A percentile compares a stretch with the other conserved stretches of the same genome.
These are phyloP conservation scores for Smittia aterrima DNA, from an alignment of 2,888 invertebrate genomes.

Conservation along the genomic window DNA sequence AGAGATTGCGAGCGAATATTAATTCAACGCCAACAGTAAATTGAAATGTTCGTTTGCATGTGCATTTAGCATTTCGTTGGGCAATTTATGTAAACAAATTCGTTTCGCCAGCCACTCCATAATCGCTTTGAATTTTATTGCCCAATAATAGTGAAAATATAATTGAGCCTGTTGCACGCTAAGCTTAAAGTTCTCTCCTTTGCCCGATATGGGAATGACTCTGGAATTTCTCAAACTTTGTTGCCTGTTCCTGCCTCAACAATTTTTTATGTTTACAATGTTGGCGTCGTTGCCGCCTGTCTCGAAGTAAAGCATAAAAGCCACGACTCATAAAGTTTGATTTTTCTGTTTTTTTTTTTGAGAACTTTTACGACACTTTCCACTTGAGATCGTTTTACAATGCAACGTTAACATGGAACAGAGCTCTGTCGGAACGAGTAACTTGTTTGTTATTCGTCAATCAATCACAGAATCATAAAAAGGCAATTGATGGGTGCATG, in stretches of 20 bases:
- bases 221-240: background rate
- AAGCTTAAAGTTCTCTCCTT: background rate
- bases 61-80: constrained; percentile 12
- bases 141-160: constrained; percentile 23
- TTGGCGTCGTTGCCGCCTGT: background rate
- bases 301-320: constrained; percentile 8
- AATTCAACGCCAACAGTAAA: constrained; percentile 4
- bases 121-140: constrained; percentile 15
- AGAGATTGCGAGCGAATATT: background rate
- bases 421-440: background rate
- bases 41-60: background rate
- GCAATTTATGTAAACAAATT: constrained; percentile 10
- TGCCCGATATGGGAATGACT: background rate
- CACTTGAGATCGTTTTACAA: constrained; percentile 12
- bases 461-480: constrained; percentile 22
- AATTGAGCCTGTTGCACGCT: constrained; percentile 33
- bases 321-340: background rate
- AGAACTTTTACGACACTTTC: constrained; percentile 12
- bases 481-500: background rate
- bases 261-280: background rate
- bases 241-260: constrained; percentile 5
- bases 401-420: constrained; percentile 2
- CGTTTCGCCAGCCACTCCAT: background rate
- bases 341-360: background rate
- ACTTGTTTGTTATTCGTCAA: constrained; percentile 37